Evolutionary conservation across 2,113 vertebrate species (phyloP).

Genomic region (Microtus oregoni): DNA sequence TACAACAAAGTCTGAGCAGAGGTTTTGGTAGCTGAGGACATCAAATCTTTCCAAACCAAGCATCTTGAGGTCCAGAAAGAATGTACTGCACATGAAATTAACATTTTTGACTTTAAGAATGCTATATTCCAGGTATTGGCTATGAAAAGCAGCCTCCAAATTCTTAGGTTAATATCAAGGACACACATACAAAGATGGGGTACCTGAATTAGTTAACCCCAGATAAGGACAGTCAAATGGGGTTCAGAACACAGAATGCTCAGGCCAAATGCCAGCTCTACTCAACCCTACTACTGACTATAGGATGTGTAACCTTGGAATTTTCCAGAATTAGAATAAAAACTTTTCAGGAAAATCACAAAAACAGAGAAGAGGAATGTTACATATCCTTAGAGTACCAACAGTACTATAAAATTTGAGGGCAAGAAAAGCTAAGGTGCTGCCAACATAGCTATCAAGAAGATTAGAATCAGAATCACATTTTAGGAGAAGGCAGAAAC

Average conservation of each 20-base stretch:
- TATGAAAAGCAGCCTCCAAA: conserved; percentile 14
- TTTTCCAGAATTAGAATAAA: not conserved
- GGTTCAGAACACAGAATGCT: not conserved
- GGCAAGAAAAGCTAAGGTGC: not conserved
- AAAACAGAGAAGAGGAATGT: not conserved
- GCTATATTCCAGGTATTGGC: not conserved
- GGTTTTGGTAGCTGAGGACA: conserved; percentile 30
- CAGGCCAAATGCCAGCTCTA: not conserved
- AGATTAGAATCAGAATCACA: conserved; percentile 14
- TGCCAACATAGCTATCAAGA: not conserved
- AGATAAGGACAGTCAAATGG: not conserved
- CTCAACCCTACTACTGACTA: not conserved
- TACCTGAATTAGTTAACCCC: conserved; percentile 5
- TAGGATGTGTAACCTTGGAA: not conserved
- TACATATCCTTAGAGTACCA: not conserved
- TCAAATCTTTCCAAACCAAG: not conserved
- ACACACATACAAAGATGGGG: not conserved
- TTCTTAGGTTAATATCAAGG: not conserved
- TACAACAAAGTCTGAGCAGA: not conserved
- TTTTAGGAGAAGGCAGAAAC: not conserved
- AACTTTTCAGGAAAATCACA: not conserved
- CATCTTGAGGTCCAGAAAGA: not conserved
- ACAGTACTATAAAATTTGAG: not conserved
- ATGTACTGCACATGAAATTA: not conserved
- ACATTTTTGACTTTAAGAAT: not conserved